A percentile compares a stretch with the other conserved stretches of the same genome.
These are phyloP conservation scores for Eupleurogrammus muticus DNA, from an alignment of 2,797 vertebrate species.

Conservation along the genomic window DNA sequence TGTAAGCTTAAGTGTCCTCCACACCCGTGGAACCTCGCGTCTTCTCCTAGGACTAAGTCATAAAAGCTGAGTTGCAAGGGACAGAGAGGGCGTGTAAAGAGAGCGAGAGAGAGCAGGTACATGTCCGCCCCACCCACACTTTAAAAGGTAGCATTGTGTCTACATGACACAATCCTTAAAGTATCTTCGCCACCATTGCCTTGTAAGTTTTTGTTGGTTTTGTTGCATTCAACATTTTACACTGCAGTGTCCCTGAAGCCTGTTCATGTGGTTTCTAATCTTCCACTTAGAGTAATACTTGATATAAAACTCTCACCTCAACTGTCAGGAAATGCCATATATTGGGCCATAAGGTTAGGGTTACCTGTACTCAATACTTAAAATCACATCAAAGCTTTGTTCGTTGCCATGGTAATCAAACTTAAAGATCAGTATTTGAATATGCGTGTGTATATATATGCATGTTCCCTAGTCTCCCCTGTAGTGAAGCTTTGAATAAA, in stretches of 20 bases:
- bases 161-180: constrained; percentile 20
- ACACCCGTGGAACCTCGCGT: constrained; percentile 44
- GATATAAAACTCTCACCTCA: not conserved
- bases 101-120: constrained; percentile 50
- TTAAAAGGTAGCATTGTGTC: constrained; percentile 52
- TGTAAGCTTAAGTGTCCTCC: constrained; percentile 50
- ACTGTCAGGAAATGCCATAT: too few species aligned
- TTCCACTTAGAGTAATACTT: not conserved
- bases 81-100: constrained; percentile 50
- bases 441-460: too few species aligned
- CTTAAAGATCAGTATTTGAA: too few species aligned
- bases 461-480: too few species aligned
- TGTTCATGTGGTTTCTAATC: not conserved
- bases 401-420: too few species aligned
- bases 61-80: constrained; percentile 48
- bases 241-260: constrained; percentile 10
- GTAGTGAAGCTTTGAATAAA: too few species aligned
- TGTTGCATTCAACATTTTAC: constrained; percentile 10
- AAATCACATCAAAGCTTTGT: too few species aligned
- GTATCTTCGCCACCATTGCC: constrained; percentile 8
- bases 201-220: constrained; percentile 27
- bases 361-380: too few species aligned
- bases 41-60: constrained; percentile 41
- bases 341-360: too few species aligned
- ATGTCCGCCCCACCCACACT: constrained; percentile 56